Evolutionary conservation across 2,888 invertebrate species (phyloP).

Genomic region (Rhaphigaster nebulosa): DNA sequence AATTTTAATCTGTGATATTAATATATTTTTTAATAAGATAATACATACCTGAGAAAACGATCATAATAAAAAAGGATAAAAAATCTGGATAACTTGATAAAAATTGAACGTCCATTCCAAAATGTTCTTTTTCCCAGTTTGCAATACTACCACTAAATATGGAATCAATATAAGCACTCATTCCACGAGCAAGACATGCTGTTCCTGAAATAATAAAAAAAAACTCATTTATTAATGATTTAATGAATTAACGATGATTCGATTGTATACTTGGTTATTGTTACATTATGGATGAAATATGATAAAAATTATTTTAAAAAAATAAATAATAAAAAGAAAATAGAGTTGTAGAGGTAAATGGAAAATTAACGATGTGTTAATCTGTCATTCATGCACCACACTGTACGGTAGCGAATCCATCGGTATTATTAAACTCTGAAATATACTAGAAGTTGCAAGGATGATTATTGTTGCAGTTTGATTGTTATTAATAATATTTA

Average conservation of each 20-base stretch:
- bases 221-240: background rate
- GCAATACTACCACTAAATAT: constrained; percentile 78
- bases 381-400: too few relatives aligned
- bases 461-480: background rate
- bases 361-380: too few relatives aligned
- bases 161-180: constrained; percentile 84
- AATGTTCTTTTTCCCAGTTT: constrained; percentile 73
- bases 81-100: constrained; percentile 82
- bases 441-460: background rate
- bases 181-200: constrained; percentile 86
- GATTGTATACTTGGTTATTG: background rate
- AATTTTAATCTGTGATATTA: background rate
- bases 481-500: background rate
- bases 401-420: too few relatives aligned
- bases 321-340: too few relatives aligned
- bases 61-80: constrained; percentile 80
- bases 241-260: background rate
- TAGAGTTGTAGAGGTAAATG: too few relatives aligned
- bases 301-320: too few relatives aligned
- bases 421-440: too few relatives aligned
- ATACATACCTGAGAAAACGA: constrained; percentile 66
- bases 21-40: too few relatives aligned
- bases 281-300: background rate
- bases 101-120: constrained; percentile 78
- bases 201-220: constrained; percentile 74